A percentile compares a stretch with the other conserved stretches of the same genome.
Evolutionary conservation across 2,888 invertebrate genomes (phyloP).

Genomic region (Euzetes globulus): DNA sequence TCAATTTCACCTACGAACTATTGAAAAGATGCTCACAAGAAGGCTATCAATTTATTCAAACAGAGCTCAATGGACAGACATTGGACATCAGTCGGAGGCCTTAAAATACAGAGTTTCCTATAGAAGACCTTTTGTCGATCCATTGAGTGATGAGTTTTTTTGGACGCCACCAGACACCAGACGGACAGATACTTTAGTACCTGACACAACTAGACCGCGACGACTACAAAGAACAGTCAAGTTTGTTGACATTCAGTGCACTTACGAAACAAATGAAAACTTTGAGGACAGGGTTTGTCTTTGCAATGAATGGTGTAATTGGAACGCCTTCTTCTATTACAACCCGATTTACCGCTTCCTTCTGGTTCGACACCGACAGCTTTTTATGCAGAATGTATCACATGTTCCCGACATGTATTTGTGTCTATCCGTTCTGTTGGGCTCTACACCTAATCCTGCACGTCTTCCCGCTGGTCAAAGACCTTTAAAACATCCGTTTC

Average conservation of each 20-base stretch:
- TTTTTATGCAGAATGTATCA: background rate
- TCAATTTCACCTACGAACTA: background rate
- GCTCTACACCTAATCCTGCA: too few species aligned
- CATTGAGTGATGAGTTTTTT: background rate
- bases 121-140: too few species aligned
- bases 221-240: background rate
- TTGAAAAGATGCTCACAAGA: background rate
- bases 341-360: slow-evolving; percentile 18
- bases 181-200: background rate
- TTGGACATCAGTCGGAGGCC: too few species aligned
- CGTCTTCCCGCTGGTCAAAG: too few species aligned
- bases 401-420: background rate
- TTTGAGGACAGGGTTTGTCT: background rate
- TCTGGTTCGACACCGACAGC: background rate
- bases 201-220: too few species aligned
- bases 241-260: background rate
- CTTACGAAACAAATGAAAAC: background rate
- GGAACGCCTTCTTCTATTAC: slow-evolving; percentile 17
- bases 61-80: too few species aligned
- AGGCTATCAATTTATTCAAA: background rate
- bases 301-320: slow-evolving; percentile 17
- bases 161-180: background rate
- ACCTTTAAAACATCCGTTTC: background rate
- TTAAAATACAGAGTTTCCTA: too few species aligned
- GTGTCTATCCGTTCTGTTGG: background rate